Percentiles rank a stretch among this genome's conserved stretches.
These are phyloP conservation scores for Mormyrus iriodes DNA, from an alignment of 2,113 vertebrate genomes.

Conservation along the genomic window DNA sequence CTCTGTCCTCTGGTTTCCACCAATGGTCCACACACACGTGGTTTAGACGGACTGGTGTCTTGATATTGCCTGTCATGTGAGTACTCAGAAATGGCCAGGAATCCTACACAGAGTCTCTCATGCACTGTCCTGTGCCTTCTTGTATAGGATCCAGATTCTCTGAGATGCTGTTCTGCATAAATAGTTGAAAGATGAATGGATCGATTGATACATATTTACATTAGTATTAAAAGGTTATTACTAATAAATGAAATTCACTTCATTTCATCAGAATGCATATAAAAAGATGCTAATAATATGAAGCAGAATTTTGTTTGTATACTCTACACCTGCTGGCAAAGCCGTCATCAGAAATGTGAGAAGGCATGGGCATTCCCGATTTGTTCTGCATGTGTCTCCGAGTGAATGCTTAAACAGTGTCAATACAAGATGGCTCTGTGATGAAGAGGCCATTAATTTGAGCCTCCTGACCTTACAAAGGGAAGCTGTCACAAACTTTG, in stretches of 20 bases:
- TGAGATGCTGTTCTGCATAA: not conserved
- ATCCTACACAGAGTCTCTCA: not conserved
- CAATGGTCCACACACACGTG: not conserved
- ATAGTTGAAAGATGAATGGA: not conserved
- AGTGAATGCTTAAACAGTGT: conserved; percentile 7
- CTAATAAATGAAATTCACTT: not conserved
- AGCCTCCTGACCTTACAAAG: conserved; percentile 53
- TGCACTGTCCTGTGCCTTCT: not conserved
- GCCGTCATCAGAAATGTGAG: not conserved
- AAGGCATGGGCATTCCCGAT: not conserved
- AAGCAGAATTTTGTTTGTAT: not conserved
- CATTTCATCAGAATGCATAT: not conserved
- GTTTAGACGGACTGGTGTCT: not conserved
- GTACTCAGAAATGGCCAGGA: not conserved
- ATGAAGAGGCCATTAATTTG: conserved; percentile 46
- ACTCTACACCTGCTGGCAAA: not conserved
- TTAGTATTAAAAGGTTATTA: not conserved
- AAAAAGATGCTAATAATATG: not conserved
- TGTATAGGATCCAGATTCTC: not conserved
- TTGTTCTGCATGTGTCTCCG: not conserved
- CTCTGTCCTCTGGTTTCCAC: not conserved
- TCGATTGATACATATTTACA: not conserved
- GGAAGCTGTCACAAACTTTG: conserved; percentile 63
- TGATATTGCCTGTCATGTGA: not conserved
- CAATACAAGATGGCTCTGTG: conserved; percentile 31